Evolutionary conservation across 2,888 invertebrate species (phyloP).

Genomic region (Agrotis puta): DNA sequence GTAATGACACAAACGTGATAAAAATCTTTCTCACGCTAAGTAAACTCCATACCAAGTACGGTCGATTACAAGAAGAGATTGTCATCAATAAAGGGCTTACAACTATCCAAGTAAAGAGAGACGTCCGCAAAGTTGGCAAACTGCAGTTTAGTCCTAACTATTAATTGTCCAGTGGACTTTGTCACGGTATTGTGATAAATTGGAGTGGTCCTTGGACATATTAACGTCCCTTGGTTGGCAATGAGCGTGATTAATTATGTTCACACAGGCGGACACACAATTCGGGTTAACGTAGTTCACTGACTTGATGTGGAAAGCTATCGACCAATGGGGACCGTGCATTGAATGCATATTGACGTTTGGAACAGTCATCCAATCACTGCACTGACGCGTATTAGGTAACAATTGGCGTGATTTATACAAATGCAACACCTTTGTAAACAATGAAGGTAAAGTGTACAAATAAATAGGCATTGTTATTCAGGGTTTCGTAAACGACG

Average conservation of each 20-base stretch:
- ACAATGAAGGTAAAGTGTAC: slow-evolving; percentile 27
- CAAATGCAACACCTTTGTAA: slow-evolving; percentile 40
- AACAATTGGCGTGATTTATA: slow-evolving; percentile 52
- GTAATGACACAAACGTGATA: not conserved
- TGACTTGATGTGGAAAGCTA: slow-evolving; percentile 76
- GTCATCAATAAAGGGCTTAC: slow-evolving; percentile 54
- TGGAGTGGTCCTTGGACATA: slow-evolving; percentile 84
- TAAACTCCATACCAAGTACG: slow-evolving; percentile 1
- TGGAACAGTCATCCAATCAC: slow-evolving; percentile 37
- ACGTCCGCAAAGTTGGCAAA: slow-evolving; percentile 57
- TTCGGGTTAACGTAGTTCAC: slow-evolving; percentile 85
- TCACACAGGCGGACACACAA: slow-evolving; percentile 79
- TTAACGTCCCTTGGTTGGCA: slow-evolving; percentile 82
- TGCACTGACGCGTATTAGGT: slow-evolving; percentile 49
- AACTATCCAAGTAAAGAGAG: slow-evolving; percentile 36
- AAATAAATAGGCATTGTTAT: slow-evolving; percentile 12
- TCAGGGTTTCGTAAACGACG: slow-evolving; percentile 10
- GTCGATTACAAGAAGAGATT: slow-evolving; percentile 29
- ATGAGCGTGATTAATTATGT: slow-evolving; percentile 86
- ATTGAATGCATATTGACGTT: slow-evolving; percentile 65
- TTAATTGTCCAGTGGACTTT: slow-evolving; percentile 80
- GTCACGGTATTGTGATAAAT: slow-evolving; percentile 83
- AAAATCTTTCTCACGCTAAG: slow-evolving; percentile 28
- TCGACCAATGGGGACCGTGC: slow-evolving; percentile 56
- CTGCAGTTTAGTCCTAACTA: slow-evolving; percentile 77